These are phyloP conservation scores for Aspidapion aeneum DNA, from an alignment of 2,888 invertebrate genomes.

Conservation along the genomic window DNA sequence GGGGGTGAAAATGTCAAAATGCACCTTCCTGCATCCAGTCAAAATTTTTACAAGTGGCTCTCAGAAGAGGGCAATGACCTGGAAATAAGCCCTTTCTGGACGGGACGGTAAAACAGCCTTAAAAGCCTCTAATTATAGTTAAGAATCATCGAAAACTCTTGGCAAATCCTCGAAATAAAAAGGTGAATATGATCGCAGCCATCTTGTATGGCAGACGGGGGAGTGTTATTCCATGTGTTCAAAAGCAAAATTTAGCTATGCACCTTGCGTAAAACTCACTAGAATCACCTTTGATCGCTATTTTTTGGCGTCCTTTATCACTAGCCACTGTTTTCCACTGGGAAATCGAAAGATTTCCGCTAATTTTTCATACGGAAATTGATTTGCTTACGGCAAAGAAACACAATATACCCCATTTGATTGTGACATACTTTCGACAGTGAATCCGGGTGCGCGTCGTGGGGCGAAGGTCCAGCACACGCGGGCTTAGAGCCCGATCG, in stretches of 20 bases:
- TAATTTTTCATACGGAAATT: constrained; percentile 41
- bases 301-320: constrained; percentile 24
- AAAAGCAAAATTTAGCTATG: constrained; percentile 40
- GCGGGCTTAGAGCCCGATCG: constrained; percentile 34
- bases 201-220: constrained; percentile 50
- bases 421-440: constrained; percentile 69
- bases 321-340: constrained; percentile 18
- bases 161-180: constrained; percentile 50
- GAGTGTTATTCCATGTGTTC: constrained; percentile 52
- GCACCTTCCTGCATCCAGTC: neutral
- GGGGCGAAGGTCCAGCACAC: constrained; percentile 31
- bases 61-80: neutral
- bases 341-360: constrained; percentile 32
- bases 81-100: neutral
- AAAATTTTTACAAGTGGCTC: neutral
- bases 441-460: constrained; percentile 47
- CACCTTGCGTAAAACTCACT: constrained; percentile 5
- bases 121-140: neutral
- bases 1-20: neutral
- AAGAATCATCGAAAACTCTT: constrained; percentile 18
- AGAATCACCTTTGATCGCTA: constrained; percentile 11
- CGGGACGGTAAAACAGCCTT: neutral
- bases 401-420: constrained; percentile 65
- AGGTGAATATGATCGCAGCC: constrained; percentile 49
- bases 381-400: constrained; percentile 49